Base-by-base conservation (phyloP, 2,113 vertebrate genomes). In the Sisor rabdophorus region DNA sequence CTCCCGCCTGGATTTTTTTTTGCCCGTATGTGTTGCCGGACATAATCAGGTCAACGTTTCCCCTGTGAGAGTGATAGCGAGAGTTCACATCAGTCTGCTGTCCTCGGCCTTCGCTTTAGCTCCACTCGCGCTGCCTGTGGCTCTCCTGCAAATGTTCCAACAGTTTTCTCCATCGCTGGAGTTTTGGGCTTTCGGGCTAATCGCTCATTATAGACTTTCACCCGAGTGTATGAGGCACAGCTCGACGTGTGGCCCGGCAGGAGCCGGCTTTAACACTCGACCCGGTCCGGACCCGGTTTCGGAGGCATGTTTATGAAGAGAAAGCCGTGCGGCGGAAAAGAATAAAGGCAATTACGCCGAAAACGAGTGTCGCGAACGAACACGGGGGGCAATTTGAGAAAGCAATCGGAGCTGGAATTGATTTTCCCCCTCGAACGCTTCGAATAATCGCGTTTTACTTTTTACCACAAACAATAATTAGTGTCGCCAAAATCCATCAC, bases 301-400 rank as follows among this genome's bases (percentile, higher is more conserved):
- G 8, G 22, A 67, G 15, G 44, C 44, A 11, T 48, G 22, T 67
- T 67, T 67, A 67, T 69, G 24, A 69, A 69, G 52, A 56, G 55
- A 73, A 86, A 80, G 84, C 87, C 84, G 85, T 83, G 87, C 84
- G 88, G 86, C 84, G 83, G 86, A 86, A 89, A 87, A 88, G 85
- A 87, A 88, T 88, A 84, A 81, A 89, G 88, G 89, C 90, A 91
- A 91, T 91, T 91, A 90, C 84, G 22, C 20, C 76, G 81, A 81
- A 89, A 88, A 87, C 84, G 82, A 54, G 87, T 84, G 80, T 83
- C 85, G 88, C 87, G 88, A 87, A 88, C 83, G 89, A 92, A 87
- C 82, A 65, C n/a, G n/a, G n/a, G 83, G 86, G 89, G 86, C 86
- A 89, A 91, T 91, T 91, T 90, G 90, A 82, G 77, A 83, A 78